Evolutionary conservation across 2,888 invertebrate species (phyloP).

Genomic region (Muscina levida): DNA sequence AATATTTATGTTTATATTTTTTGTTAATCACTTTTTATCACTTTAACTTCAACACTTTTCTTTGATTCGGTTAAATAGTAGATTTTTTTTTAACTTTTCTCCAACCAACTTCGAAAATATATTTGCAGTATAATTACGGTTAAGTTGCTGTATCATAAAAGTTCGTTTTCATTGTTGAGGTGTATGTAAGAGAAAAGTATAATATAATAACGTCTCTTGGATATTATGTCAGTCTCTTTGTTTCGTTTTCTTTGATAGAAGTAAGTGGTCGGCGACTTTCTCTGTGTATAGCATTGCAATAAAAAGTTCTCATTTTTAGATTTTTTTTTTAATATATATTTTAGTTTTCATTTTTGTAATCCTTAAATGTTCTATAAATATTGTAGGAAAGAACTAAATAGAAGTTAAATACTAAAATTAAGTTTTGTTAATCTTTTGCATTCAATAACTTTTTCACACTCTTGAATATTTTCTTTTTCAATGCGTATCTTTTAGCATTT

Average conservation of each 20-base stretch:
- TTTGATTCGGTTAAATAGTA: slow-evolving; percentile 13
- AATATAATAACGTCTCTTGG: slow-evolving; percentile 53
- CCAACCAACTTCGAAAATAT: slow-evolving; percentile 39
- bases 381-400: slow-evolving; percentile 61
- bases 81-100: slow-evolving; percentile 30
- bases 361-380: slow-evolving; percentile 62
- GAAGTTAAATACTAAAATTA: slow-evolving; percentile 65
- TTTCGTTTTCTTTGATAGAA: slow-evolving; percentile 42
- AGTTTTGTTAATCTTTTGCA: slow-evolving; percentile 55
- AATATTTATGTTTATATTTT: neutral
- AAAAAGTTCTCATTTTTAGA: slow-evolving; percentile 59
- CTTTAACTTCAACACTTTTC: slow-evolving; percentile 47
- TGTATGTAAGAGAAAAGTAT: slow-evolving; percentile 59
- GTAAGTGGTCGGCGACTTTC: slow-evolving; percentile 57
- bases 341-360: slow-evolving; percentile 57
- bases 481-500: no score
- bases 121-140: neutral
- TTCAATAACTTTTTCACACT: slow-evolving; percentile 59
- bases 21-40: slow-evolving; percentile 30
- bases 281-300: slow-evolving; percentile 55
- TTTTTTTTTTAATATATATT: slow-evolving; percentile 46
- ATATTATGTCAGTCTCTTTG: slow-evolving; percentile 57
- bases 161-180: slow-evolving; percentile 52
- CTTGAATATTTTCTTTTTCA: slow-evolving; percentile 32
- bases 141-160: slow-evolving; percentile 54